Conservation (phyloP, 2,797 vertebrate genomes). For the Ispidina picta region DNA sequence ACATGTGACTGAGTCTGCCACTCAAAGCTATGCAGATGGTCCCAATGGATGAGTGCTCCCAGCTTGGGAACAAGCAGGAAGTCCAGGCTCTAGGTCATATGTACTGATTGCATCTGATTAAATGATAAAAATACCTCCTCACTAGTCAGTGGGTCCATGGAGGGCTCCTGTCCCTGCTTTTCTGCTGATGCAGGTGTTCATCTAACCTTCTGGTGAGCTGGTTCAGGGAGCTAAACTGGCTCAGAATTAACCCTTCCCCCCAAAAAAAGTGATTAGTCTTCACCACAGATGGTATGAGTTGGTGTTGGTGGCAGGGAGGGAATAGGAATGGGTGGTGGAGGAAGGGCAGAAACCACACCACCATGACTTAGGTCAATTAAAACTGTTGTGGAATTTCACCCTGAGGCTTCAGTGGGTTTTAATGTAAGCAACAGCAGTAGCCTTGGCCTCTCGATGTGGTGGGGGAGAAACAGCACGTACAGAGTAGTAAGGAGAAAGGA, state of each 20-base stretch:
- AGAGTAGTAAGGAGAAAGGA: slow-evolving; percentile 48
- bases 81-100: background rate
- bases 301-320: background rate
- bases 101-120: background rate
- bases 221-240: slow-evolving; percentile 32
- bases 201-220: background rate
- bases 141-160: background rate
- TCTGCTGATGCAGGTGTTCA: background rate
- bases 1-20: background rate
- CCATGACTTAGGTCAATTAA: slow-evolving; percentile 31
- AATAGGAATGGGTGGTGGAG: background rate
- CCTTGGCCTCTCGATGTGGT: slow-evolving; percentile 11
- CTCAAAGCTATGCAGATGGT: background rate
- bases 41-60: background rate
- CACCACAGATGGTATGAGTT: background rate
- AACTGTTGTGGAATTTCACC: slow-evolving; percentile 53
- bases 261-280: background rate
- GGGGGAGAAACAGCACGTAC: slow-evolving; percentile 20
- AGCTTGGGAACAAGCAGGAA: background rate
- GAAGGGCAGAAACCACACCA: slow-evolving; percentile 52
- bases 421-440: background rate
- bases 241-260: background rate
- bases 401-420: slow-evolving; percentile 14
- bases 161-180: background rate
- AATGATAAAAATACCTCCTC: background rate